These are phyloP conservation scores for Bathynomus jamesi DNA, from an alignment of 1,140 invertebrate genomes.

Conservation along the genomic window DNA sequence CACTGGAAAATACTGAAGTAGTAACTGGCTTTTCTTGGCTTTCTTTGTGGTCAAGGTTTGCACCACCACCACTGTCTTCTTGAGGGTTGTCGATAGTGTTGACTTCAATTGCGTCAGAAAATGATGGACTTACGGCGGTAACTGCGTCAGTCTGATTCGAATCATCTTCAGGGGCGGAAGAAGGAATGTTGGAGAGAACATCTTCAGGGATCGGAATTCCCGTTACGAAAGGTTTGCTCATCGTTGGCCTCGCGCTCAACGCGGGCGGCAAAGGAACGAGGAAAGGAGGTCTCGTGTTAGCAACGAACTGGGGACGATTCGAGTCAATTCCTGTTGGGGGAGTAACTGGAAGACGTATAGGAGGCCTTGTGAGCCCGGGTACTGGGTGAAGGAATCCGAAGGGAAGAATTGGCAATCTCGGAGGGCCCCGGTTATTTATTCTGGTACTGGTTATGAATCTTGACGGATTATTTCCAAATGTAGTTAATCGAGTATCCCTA, in stretches of 20 bases:
- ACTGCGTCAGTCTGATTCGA: not conserved
- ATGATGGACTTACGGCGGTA: not conserved
- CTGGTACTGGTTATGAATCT: constrained; percentile 4
- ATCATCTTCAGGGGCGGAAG: not conserved
- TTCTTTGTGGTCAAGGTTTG: not conserved
- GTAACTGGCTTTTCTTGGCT: not conserved
- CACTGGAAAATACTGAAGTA: not conserved
- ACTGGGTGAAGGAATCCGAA: constrained; percentile 6
- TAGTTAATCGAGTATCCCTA: constrained; percentile 5
- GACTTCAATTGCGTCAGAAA: not conserved
- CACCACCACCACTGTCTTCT: not conserved
- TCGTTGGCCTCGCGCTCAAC: not conserved
- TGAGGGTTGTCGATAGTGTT: not conserved
- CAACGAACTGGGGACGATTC: constrained; percentile 4
- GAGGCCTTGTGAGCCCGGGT: constrained; percentile 2
- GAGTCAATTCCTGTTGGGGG: not conserved
- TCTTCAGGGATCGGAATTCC: constrained; percentile 2
- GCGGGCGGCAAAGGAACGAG: constrained; percentile 9
- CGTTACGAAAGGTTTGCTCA: not conserved
- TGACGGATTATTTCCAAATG: constrained; percentile 1
- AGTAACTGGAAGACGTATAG: constrained; percentile 2
- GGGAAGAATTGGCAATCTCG: constrained; percentile 7
- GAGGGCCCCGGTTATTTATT: constrained; percentile 18
- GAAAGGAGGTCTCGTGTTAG: constrained; percentile 11
- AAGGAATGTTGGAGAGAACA: not conserved